Conservation (phyloP, 2,888 invertebrate species). For the Epirrhoe tristata region DNA sequence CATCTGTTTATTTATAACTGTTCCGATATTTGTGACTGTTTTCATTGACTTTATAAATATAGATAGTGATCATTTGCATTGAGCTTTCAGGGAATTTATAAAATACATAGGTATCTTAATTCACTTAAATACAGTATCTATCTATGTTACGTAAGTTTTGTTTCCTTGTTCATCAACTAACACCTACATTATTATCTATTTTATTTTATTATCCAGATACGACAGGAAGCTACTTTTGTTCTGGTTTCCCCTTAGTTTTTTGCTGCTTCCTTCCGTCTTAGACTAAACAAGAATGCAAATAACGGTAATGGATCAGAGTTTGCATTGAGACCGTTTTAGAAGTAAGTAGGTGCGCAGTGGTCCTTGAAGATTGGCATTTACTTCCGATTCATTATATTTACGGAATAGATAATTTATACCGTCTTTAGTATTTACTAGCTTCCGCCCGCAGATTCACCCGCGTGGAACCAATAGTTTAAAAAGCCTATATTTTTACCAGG, state of each 20-base stretch:
- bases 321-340: slow-evolving; percentile 18
- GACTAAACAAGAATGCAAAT: slow-evolving; percentile 26
- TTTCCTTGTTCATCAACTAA: neutral
- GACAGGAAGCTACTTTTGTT: slow-evolving; percentile 16
- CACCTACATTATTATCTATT: no score
- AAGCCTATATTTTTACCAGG: no score
- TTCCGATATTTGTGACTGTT: neutral
- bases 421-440: neutral
- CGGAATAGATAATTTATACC: neutral
- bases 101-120: no score
- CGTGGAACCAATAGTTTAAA: neutral
- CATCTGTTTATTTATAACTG: slow-evolving; percentile 1
- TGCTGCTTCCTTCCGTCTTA: slow-evolving; percentile 27
- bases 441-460: no score
- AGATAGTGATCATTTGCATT: neutral
- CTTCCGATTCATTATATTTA: slow-evolving; percentile 21
- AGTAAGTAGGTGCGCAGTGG: slow-evolving; percentile 9
- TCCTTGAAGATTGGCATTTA: slow-evolving; percentile 25
- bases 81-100: neutral
- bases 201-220: slow-evolving; percentile 13
- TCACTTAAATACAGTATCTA: no score
- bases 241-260: slow-evolving; percentile 17
- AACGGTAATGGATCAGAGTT: slow-evolving; percentile 13
- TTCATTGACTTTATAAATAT: neutral
- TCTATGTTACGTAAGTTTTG: no score